Percentiles rank a stretch among this genome's conserved stretches.
Conservation (phyloP, 2,797 vertebrate species). For the Poecilia picta region DNA sequence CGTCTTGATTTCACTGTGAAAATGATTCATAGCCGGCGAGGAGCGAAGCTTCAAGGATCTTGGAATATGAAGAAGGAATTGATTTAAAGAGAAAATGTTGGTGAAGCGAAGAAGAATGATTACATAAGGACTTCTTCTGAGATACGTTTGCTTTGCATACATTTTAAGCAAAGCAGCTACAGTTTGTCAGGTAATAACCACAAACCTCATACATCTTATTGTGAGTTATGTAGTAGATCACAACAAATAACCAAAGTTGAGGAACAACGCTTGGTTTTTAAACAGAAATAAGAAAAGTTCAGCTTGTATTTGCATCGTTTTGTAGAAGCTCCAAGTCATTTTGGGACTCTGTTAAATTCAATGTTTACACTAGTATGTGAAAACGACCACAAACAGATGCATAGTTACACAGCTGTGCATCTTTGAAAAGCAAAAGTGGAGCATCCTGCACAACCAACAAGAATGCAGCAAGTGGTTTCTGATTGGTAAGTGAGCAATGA, state of each 20-base stretch:
- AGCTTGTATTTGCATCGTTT: neutral
- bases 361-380: too few species aligned
- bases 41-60: conserved; percentile 10
- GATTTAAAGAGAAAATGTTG: conserved; percentile 17
- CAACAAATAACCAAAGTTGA: neutral
- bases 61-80: neutral
- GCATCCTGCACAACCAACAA: too few species aligned
- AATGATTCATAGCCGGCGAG: conserved; percentile 24
- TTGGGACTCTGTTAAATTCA: too few species aligned
- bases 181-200: neutral
- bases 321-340: too few species aligned
- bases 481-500: too few species aligned
- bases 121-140: neutral
- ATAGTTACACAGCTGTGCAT: too few species aligned
- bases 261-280: neutral
- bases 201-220: neutral
- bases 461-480: too few species aligned
- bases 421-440: too few species aligned
- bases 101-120: conserved; percentile 7
- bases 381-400: too few species aligned
- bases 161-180: neutral
- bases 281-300: neutral
- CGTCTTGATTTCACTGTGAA: conserved; percentile 18
- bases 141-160: neutral
- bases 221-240: neutral